phyloP scores from a whole-genome alignment of 2,113 vertebrate genomes.

The Stigmatopora nigra region DNA sequence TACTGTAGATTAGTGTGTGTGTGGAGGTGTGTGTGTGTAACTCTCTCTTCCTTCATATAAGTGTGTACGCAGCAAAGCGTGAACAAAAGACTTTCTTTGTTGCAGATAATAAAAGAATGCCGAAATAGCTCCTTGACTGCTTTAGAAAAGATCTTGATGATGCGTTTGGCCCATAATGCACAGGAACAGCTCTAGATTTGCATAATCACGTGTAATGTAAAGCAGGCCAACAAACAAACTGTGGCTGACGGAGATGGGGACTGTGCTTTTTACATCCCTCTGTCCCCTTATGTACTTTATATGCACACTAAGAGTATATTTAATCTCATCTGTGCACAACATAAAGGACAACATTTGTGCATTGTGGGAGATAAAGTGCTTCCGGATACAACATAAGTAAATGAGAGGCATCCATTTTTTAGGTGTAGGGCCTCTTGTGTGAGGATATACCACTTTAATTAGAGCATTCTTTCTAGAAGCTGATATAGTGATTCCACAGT shows the following conservation, averaged over 20 bases:
- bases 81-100: constrained; percentile 98
- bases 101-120: constrained; percentile 78
- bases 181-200: constrained; percentile 68
- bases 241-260: constrained; percentile 37
- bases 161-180: constrained; percentile 67
- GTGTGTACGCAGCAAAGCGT: constrained; percentile 71
- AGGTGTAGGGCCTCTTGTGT: constrained; percentile 1
- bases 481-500: constrained; percentile 21
- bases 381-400: constrained; percentile 18
- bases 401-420: constrained; percentile 8
- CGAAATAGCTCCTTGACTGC: constrained; percentile 77
- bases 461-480: constrained; percentile 16
- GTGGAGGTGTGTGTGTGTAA: constrained; percentile 23
- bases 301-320: constrained; percentile 62
- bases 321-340: constrained; percentile 56
- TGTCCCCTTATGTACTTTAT: constrained; percentile 58
- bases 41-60: not conserved
- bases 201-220: constrained; percentile 74
- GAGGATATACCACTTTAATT: constrained; percentile 54
- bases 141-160: constrained; percentile 76
- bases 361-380: constrained; percentile 33
- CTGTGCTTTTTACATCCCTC: constrained; percentile 28
- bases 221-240: constrained; percentile 66
- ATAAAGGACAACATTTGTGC: constrained; percentile 55
- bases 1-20: constrained; percentile 20